phyloP scores from a whole-genome alignment of 2,797 vertebrate species.

The Choloepus didactylus region DNA sequence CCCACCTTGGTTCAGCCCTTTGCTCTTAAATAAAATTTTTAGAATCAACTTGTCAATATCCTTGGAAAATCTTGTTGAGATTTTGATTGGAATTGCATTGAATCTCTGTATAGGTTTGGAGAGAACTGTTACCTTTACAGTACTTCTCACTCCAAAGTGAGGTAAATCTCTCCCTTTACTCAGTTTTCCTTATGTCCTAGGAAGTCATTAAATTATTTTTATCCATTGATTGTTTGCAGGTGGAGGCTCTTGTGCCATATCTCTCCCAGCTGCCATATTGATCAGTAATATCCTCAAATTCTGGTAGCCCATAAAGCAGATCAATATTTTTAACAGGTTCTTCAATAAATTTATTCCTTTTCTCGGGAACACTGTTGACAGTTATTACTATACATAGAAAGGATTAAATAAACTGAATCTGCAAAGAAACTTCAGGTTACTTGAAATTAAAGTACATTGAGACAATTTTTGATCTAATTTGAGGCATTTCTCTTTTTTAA shows the following conservation, averaged over 20 bases:
- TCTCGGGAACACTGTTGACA: not conserved
- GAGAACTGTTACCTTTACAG: not conserved
- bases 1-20: not conserved
- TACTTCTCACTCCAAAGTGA: not conserved
- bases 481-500: not conserved
- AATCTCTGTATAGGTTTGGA: not conserved
- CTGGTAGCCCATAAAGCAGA: not conserved
- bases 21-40: constrained; percentile 32
- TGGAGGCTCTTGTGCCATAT: not conserved
- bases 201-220: not conserved
- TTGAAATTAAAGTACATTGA: constrained; percentile 38
- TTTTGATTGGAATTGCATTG: constrained; percentile 44
- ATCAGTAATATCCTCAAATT: not conserved
- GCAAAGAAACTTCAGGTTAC: constrained; percentile 34
- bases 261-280: not conserved
- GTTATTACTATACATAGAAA: not conserved
- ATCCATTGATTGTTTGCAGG: not conserved
- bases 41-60: constrained; percentile 2
- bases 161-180: not conserved
- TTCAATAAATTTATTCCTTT: constrained; percentile 2
- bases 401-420: constrained; percentile 31
- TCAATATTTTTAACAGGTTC: constrained; percentile 20
- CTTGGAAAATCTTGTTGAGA: constrained; percentile 43
- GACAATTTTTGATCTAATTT: not conserved
- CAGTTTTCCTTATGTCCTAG: not conserved